Base-by-base conservation (phyloP, 2,888 invertebrate genomes). In the Coelinius sp. region DNA sequence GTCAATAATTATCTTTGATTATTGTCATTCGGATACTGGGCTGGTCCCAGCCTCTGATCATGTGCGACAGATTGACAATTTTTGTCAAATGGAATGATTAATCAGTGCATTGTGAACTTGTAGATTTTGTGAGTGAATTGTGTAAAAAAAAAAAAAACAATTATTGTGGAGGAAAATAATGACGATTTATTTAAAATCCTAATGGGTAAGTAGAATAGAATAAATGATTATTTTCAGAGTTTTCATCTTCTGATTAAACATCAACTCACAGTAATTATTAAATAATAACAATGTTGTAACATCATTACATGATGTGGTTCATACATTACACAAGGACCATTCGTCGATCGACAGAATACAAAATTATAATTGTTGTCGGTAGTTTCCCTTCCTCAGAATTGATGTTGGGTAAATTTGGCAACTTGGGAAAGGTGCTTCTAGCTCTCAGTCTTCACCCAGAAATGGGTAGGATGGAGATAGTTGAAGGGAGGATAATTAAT, bases 351-450 rank as follows among this genome's bases (percentile, higher is more conserved):
- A 17, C 38, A 56, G 25, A 44, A 35, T 1, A 31, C 24, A n/a
- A 65, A 44, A 65, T 70, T 44, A 56, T 41, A 70, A 64, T 53
- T 65, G 31, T 70, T 70, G 56, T 70, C 56, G 44, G 27, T 59
- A 65, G 44, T 56, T 56, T 31, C 35, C 14, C n/a, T 6, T 44
- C n/a, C n/a, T n/a, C 17, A 38, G n/a, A 64, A 53, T 52, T 70
- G 17, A 6, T 44, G 20, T 65, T 64, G 59, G 31, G 59, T 35
- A 31, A 59, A 59, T 59, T 59, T 59, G 35, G 59, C 31, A 59
- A 59, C 59, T 59, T 20, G 31, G 35, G 7, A 5, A 14, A 35
- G 59, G 3, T n/a, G 53, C 53, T 53, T 53, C 53, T 53, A 25
- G 35, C 59, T 35, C 20, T 17, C 31, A 59, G 17, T 59, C 35